Evolutionary conservation across 1,140 invertebrate genomes (phyloP).

Genomic region (Mycetomoellerius zeteki): DNA sequence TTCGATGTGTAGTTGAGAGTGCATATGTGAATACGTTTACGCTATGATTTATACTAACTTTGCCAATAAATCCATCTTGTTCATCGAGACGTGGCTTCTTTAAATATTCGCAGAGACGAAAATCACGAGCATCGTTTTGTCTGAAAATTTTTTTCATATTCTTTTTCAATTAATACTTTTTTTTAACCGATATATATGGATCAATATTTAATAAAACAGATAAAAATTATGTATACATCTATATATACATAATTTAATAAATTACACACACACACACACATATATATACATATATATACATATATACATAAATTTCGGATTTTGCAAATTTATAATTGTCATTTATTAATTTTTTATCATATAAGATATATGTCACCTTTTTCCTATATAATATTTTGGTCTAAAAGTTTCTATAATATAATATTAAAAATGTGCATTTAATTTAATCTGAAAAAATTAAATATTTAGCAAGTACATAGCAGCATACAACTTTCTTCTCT

Average conservation of each 20-base stretch:
- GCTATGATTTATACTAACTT: slow-evolving; percentile 66
- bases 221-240: background rate
- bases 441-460: background rate
- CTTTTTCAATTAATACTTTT: background rate
- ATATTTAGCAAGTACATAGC: background rate
- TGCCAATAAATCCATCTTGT: slow-evolving; percentile 45
- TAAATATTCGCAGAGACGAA: slow-evolving; percentile 68
- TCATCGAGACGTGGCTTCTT: slow-evolving; percentile 41
- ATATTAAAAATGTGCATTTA: background rate
- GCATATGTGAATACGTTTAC: background rate
- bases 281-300: too few relatives aligned
- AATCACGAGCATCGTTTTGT: slow-evolving; percentile 48
- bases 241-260: background rate
- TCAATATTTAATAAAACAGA: background rate
- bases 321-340: background rate
- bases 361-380: background rate
- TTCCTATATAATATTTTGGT: background rate
- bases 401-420: background rate
- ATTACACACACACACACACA: too few relatives aligned
- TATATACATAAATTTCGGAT: background rate
- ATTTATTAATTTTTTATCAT: background rate
- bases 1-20: background rate
- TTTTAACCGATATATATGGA: background rate
- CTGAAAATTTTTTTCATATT: slow-evolving; percentile 48
- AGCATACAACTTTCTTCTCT: background rate